Base-by-base conservation (phyloP, 2,888 invertebrate genomes). In the Prosopocoilus inquinatus region DNA sequence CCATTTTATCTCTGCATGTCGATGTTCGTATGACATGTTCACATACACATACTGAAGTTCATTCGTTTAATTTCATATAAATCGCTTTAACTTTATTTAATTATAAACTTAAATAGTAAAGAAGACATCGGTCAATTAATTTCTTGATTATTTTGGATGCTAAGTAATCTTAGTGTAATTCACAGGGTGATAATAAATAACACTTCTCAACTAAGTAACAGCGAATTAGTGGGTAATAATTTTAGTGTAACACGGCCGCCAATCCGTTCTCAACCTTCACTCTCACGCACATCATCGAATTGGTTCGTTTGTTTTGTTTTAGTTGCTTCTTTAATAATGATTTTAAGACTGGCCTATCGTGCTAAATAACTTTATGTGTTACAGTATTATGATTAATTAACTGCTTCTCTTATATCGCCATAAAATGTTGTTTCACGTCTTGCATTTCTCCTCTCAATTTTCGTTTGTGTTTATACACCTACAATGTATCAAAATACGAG, bases 341-440 rank as follows among this genome's bases (percentile, higher is more conserved):
- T 51, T 41, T 59, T 57, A 59, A 61, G 61, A 59, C 59, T 61
- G 61, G 61, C 61, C 61, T 61, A 61, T 54, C 20, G 5, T 28
- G 20, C 20, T 28, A 28, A 38, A 38, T 38, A 38, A 38, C 12
- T 38, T 38, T 38, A 12, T 38, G 7, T 38, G 11, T 38, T 38
- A 38, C 38, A 38, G 38, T 28, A 28, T 28, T 28, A 28, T 28
- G 20, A 28, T 28, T 28, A 28, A 28, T 28, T 28, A 28, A 28
- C 20, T 4, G 20, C 20, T 28, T 28, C 7, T 7, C 20, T 28
- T 28, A 28, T 7, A 3, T 28, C 20, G 20, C 20, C 20, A 28
- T 28, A 28, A 28, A 28, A 28, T 28, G 38, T 38, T 38, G 38
- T 38, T 38, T 38, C 38, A 28, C 20, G 20, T 28, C 20, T 28